Percentiles rank a stretch among this genome's conserved stretches.
Evolutionary conservation across 2,113 vertebrate species (phyloP).

Genomic region (Zosterops borbonicus): DNA sequence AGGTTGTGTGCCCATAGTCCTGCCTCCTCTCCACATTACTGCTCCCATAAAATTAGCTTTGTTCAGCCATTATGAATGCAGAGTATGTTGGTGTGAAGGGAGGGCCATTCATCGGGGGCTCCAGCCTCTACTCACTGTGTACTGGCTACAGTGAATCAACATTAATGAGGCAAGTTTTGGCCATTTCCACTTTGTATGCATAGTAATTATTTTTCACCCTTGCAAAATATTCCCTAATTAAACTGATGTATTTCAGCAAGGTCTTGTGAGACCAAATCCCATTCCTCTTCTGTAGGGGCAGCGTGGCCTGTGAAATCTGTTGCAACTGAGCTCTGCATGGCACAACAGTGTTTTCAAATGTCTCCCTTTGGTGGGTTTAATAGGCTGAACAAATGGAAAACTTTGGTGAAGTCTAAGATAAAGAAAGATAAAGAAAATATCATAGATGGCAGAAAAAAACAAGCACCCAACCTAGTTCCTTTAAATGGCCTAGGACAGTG

Average conservation of each 20-base stretch:
- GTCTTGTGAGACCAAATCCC: background rate
- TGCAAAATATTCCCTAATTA: constrained; percentile 49
- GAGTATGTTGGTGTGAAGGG: background rate
- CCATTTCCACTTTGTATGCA: constrained; percentile 24
- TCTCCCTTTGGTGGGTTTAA: background rate
- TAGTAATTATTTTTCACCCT: background rate
- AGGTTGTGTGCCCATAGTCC: background rate
- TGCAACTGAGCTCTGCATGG: background rate
- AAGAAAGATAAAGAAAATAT: background rate
- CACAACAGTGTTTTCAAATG: background rate
- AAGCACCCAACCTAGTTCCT: background rate
- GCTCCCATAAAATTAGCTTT: background rate
- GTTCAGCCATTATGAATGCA: background rate
- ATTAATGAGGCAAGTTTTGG: constrained; percentile 49
- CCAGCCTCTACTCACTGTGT: background rate
- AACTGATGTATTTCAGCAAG: constrained; percentile 35
- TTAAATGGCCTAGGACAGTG: background rate
- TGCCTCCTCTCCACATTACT: background rate
- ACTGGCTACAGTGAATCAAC: background rate
- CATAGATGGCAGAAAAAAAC: background rate
- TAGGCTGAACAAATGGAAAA: constrained; percentile 17
- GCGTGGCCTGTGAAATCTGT: background rate
- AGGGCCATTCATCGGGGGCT: background rate
- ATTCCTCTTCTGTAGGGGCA: background rate
- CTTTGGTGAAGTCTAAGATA: background rate